Conservation (phyloP, 2,797 vertebrate species). For the Spinus olivaceus region DNA sequence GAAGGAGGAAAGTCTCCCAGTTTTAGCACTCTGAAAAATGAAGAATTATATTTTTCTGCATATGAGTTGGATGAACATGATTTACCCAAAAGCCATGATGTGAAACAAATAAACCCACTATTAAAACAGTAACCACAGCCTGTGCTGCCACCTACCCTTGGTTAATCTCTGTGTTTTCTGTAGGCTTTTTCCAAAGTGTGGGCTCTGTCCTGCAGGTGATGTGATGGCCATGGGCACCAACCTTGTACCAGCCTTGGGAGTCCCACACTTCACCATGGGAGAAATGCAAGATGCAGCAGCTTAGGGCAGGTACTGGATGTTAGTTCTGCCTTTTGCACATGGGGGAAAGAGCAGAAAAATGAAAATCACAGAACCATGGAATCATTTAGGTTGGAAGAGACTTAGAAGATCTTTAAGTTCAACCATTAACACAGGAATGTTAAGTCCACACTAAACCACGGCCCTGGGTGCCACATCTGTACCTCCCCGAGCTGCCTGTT, state of each 20-base stretch:
- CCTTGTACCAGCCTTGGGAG: not conserved
- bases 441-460: not conserved
- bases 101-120: constrained; percentile 18
- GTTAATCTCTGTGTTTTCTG: not conserved
- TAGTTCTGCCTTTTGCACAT: not conserved
- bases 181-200: not conserved
- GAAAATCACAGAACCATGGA: not conserved
- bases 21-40: not conserved
- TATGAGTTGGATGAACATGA: not conserved
- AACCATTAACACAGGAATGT: not conserved
- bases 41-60: not conserved
- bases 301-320: not conserved
- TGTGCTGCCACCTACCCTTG: constrained; percentile 55
- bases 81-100: not conserved
- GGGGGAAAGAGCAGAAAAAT: not conserved
- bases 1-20: not conserved
- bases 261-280: not conserved
- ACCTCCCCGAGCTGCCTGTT: not conserved
- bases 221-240: not conserved
- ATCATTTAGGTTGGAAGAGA: not conserved
- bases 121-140: constrained; percentile 31
- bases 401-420: not conserved
- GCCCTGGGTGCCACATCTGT: not conserved
- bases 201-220: not conserved
- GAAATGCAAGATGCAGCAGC: not conserved